Conservation (phyloP, 2,113 vertebrate genomes). For the Amia ocellicauda region DNA sequence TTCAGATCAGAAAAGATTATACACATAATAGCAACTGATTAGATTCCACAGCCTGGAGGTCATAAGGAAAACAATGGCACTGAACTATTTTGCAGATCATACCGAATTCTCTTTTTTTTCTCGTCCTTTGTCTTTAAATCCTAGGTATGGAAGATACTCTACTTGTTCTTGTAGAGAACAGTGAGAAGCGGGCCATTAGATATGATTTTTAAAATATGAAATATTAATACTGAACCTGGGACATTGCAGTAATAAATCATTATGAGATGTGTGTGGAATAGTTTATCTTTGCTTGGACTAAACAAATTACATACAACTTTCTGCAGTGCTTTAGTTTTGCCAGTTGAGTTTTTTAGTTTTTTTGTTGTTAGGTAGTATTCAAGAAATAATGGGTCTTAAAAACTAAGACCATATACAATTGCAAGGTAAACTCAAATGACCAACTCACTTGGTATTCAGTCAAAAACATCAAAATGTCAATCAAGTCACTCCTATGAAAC, state of each 20-base stretch:
- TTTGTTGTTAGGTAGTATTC: not conserved
- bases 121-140: no score
- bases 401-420: no score
- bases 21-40: constrained; percentile 24
- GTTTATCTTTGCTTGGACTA: not conserved
- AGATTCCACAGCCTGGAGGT: constrained; percentile 22
- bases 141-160: not conserved
- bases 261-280: constrained; percentile 5
- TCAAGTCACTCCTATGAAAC: no score
- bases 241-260: not conserved
- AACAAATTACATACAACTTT: not conserved
- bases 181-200: constrained; percentile 4
- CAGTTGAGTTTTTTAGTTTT: constrained; percentile 32
- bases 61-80: constrained; percentile 14
- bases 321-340: constrained; percentile 50
- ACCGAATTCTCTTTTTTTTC: constrained; percentile 2
- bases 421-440: no score
- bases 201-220: constrained; percentile 14
- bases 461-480: no score
- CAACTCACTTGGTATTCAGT: no score
- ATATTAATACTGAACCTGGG: constrained; percentile 14
- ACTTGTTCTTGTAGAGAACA: not conserved
- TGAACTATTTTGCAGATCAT: constrained; percentile 6
- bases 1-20: constrained; percentile 14
- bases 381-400: no score